Evolutionary conservation across 2,888 invertebrate genomes (phyloP).

Genomic region (Himalopsyche japonica): DNA sequence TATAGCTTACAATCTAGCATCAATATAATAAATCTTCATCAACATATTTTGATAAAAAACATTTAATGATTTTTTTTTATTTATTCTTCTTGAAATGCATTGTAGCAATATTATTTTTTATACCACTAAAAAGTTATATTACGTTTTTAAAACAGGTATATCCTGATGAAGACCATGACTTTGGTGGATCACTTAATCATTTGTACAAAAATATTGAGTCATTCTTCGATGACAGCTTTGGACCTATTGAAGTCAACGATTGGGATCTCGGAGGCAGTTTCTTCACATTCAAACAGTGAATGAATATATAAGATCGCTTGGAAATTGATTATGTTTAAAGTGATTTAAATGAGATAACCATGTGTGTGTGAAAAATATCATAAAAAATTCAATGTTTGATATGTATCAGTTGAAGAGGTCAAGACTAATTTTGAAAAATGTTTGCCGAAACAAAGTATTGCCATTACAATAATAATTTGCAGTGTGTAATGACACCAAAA

Average conservation of each 20-base stretch:
- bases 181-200: conserved; percentile 74
- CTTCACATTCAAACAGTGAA: conserved; percentile 52
- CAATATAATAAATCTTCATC: no score
- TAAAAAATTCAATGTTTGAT: neutral
- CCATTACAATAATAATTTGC: no score
- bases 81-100: no score
- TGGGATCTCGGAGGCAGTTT: conserved; percentile 67
- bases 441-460: no score
- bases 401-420: neutral
- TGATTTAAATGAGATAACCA: neutral
- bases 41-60: no score
- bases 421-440: neutral
- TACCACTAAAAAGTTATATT: neutral
- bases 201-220: conserved; percentile 84
- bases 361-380: neutral
- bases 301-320: neutral
- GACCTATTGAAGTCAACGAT: conserved; percentile 69
- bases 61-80: no score
- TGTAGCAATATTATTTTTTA: neutral
- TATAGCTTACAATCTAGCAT: no score
- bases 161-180: conserved; percentile 81
- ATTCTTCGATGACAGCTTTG: conserved; percentile 84
- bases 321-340: neutral
- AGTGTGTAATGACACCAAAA: no score
- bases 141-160: conserved; percentile 67